phyloP scores from a whole-genome alignment of 1,140 invertebrate genomes.

The Cherax quadricarinatus region DNA sequence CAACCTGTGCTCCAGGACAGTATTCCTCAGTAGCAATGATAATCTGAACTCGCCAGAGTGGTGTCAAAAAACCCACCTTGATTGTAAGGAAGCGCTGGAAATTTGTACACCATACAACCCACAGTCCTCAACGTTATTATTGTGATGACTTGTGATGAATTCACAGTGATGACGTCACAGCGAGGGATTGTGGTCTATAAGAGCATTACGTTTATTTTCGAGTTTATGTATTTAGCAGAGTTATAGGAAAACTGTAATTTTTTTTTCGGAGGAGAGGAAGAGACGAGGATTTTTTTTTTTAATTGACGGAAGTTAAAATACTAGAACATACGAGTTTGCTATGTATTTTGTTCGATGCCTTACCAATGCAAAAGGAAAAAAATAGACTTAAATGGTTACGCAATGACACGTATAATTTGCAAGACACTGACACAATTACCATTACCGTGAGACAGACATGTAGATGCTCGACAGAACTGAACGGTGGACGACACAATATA shows the following conservation, averaged over 20 bases:
- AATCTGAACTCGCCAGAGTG: too few relatives aligned
- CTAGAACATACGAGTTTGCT: not conserved
- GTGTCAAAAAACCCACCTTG: too few relatives aligned
- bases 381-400: not conserved
- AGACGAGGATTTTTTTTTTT: not conserved
- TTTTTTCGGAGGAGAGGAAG: not conserved
- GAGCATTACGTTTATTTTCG: not conserved
- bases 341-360: not conserved
- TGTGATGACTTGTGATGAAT: too few relatives aligned
- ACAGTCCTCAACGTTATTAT: too few relatives aligned
- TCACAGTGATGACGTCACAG: not conserved
- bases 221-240: too few relatives aligned
- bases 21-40: too few relatives aligned
- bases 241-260: not conserved
- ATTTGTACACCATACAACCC: too few relatives aligned
- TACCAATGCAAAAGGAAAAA: not conserved
- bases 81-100: too few relatives aligned
- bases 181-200: not conserved
- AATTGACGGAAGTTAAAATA: not conserved
- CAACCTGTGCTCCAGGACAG: too few relatives aligned
- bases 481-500: not conserved
- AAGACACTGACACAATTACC: not conserved
- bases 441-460: not conserved
- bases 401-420: not conserved
- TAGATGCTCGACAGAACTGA: not conserved